These are phyloP conservation scores for Zelleria hepariella DNA, from an alignment of 2,888 invertebrate genomes.

Conservation along the genomic window DNA sequence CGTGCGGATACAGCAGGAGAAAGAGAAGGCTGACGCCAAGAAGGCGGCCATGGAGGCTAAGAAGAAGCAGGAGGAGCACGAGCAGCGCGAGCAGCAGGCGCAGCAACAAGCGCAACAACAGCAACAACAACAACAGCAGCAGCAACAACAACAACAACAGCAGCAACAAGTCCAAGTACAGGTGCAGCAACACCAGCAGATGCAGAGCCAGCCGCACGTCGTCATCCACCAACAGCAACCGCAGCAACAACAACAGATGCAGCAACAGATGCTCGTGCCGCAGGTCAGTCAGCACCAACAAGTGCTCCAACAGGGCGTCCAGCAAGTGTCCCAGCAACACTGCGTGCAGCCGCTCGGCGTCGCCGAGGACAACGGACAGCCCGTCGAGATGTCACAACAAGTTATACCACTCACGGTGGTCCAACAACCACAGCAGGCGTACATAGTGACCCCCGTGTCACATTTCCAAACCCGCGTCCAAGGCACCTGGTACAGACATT, in stretches of 20 bases:
- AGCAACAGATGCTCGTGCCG: constrained; percentile 64
- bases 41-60: constrained; percentile 65
- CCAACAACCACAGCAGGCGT: constrained; percentile 75
- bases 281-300: constrained; percentile 67
- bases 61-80: constrained; percentile 62
- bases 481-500: constrained; percentile 72
- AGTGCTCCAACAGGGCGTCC: constrained; percentile 45
- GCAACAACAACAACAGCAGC: constrained; percentile 37
- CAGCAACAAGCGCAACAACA: constrained; percentile 59
- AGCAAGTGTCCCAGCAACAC: constrained; percentile 56
- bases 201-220: constrained; percentile 51
- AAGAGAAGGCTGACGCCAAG: constrained; percentile 63
- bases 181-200: constrained; percentile 33
- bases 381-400: constrained; percentile 74
- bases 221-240: constrained; percentile 55
- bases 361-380: constrained; percentile 67
- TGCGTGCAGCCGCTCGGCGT: constrained; percentile 71
- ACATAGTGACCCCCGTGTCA: constrained; percentile 76
- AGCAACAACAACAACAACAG: constrained; percentile 26
- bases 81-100: constrained; percentile 54
- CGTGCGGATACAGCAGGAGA: constrained; percentile 60
- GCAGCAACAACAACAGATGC: constrained; percentile 48
- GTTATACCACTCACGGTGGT: constrained; percentile 76
- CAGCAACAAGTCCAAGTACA: constrained; percentile 23
- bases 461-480: constrained; percentile 76